These are phyloP conservation scores for Cavia porcellus DNA, from an alignment of 2,113 vertebrate species.

Conservation along the genomic window DNA sequence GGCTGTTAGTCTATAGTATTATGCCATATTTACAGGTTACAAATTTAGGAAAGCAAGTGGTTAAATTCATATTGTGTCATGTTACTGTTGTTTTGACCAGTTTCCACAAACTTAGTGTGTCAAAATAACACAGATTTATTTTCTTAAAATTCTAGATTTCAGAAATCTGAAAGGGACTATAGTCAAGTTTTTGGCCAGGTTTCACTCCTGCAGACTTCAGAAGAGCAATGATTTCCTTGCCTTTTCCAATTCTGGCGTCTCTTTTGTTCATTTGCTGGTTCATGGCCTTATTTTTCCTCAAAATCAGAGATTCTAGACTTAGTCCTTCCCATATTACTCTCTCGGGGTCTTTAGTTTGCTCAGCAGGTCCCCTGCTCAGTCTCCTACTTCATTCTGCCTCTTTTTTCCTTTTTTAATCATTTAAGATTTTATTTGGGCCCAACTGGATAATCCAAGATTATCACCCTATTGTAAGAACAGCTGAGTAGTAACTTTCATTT, in stretches of 20 bases:
- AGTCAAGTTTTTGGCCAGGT: accelerated
- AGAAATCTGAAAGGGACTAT: background rate
- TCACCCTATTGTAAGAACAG: background rate
- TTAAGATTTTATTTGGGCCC: background rate
- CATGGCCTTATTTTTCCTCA: background rate
- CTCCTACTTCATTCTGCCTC: background rate
- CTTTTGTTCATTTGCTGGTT: background rate
- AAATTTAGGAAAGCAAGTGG: background rate
- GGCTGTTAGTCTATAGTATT: background rate
- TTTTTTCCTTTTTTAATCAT: background rate
- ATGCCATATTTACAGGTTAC: background rate
- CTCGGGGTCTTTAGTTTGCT: background rate
- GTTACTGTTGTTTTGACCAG: background rate
- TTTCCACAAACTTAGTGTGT: background rate
- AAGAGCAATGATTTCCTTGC: background rate
- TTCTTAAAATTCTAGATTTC: background rate
- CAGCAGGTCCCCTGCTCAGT: background rate
- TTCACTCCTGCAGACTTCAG: background rate
- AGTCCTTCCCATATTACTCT: background rate
- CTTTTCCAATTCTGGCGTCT: background rate
- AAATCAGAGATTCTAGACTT: background rate
- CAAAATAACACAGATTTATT: background rate
- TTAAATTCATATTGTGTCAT: background rate
- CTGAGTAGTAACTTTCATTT: background rate
- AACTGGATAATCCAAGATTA: background rate